A percentile compares a stretch with the other conserved stretches of the same genome.
These are phyloP conservation scores for Drosophila mayri DNA, from an alignment of 1,140 invertebrate genomes.

Conservation along the genomic window DNA sequence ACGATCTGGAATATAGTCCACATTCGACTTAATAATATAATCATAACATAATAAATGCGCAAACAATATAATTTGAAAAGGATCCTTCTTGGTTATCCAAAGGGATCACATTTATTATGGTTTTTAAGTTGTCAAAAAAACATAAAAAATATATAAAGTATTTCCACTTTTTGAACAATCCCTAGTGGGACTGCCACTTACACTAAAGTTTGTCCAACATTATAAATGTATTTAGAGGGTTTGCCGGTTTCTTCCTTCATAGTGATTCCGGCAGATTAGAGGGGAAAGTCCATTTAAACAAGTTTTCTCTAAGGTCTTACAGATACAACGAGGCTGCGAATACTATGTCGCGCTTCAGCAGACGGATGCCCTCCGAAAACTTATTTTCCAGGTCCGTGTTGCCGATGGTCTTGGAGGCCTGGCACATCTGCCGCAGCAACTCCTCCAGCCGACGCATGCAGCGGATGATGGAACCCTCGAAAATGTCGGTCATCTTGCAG, in stretches of 20 bases:
- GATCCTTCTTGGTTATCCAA: not conserved
- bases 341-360: slow-evolving; percentile 99
- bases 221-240: not conserved
- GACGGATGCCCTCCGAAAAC: slow-evolving; percentile 96
- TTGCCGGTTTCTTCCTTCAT: not conserved
- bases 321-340: slow-evolving; percentile 99
- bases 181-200: not conserved
- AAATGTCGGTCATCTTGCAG: slow-evolving; percentile 99
- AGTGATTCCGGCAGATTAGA: not conserved
- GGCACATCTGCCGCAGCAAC: slow-evolving; percentile 96
- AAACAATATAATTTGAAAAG: not conserved
- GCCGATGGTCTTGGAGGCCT: slow-evolving; percentile 98
- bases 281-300: not conserved
- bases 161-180: not conserved
- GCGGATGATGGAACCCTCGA: slow-evolving; percentile 99
- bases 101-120: slow-evolving; percentile 3
- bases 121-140: slow-evolving; percentile 4
- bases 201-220: not conserved
- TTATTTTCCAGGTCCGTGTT: slow-evolving; percentile 98
- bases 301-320: slow-evolving; percentile 85
- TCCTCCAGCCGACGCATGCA: slow-evolving; percentile 99
- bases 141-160: slow-evolving; percentile 24
- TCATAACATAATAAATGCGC: not conserved
- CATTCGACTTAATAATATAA: no score
- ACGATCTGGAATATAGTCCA: no score